Conservation (phyloP, 2,113 vertebrate species). For the Butastur rufipennis region DNA sequence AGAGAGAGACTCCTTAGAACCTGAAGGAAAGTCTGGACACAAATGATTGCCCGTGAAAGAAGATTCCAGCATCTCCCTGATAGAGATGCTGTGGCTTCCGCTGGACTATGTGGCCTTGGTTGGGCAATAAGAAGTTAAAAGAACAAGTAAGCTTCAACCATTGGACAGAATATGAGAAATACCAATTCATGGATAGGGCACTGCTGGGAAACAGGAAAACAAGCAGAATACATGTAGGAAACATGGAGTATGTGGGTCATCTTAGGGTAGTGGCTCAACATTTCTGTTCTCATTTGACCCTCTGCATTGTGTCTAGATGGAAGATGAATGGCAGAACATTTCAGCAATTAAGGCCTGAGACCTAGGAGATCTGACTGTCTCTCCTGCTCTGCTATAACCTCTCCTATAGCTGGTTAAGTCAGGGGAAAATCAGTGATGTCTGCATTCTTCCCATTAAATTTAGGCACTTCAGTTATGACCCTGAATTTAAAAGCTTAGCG, state of each 20-base stretch:
- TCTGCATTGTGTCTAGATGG: not conserved
- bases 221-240: not conserved
- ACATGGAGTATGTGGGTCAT: not conserved
- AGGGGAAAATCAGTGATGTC: not conserved
- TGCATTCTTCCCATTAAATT: not conserved
- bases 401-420: not conserved
- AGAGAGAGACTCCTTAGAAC: not conserved
- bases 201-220: not conserved
- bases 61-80: not conserved
- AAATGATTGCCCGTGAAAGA: not conserved
- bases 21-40: not conserved
- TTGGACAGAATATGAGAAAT: not conserved
- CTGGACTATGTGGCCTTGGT: not conserved
- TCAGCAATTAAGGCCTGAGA: not conserved
- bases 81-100: not conserved
- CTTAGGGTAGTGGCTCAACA: not conserved
- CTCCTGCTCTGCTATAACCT: not conserved
- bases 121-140: not conserved
- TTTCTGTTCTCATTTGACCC: not conserved
- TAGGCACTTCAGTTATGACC: not conserved
- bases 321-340: not conserved
- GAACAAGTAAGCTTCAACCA: not conserved
- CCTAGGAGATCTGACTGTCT: not conserved
- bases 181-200: not conserved
- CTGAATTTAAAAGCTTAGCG: not conserved